Evolutionary conservation across 2,113 vertebrate genomes (phyloP).

Genomic region (Ceyx cyanopectus): DNA sequence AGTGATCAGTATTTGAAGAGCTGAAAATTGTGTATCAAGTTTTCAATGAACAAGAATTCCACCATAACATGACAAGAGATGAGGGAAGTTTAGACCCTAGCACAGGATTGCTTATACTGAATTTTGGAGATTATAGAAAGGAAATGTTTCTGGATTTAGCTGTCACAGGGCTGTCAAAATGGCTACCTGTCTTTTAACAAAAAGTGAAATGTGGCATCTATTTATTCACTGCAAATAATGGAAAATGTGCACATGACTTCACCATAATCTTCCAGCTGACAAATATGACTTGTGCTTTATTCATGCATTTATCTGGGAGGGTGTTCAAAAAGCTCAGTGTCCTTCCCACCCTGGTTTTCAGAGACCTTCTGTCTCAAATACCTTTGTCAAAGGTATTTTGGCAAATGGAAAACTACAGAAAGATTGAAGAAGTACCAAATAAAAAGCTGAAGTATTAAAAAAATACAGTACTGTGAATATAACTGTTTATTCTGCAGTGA

Average conservation of each 20-base stretch:
- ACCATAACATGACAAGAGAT: neutral
- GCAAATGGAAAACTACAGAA: neutral
- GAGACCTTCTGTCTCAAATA: neutral
- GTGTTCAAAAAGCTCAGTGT: neutral
- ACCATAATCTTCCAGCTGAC: neutral
- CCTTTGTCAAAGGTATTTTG: neutral
- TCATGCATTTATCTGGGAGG: neutral
- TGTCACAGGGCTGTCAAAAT: conserved; percentile 9
- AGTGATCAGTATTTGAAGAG: neutral
- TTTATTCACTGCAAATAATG: conserved; percentile 15
- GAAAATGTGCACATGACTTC: neutral
- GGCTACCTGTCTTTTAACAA: neutral
- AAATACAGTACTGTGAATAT: neutral
- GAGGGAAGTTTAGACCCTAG: neutral
- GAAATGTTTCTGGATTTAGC: neutral
- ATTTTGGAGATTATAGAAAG: neutral
- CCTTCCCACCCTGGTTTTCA: neutral
- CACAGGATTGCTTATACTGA: neutral
- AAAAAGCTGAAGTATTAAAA: neutral
- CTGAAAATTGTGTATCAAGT: neutral
- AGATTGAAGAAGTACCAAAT: neutral
- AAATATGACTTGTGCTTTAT: neutral
- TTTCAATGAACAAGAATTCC: conserved; percentile 9
- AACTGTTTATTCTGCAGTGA: neutral
- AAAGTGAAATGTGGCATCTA: conserved; percentile 3